Evolutionary conservation across 2,113 vertebrate species (phyloP).

Genomic region (Odontophorus gujanensis): DNA sequence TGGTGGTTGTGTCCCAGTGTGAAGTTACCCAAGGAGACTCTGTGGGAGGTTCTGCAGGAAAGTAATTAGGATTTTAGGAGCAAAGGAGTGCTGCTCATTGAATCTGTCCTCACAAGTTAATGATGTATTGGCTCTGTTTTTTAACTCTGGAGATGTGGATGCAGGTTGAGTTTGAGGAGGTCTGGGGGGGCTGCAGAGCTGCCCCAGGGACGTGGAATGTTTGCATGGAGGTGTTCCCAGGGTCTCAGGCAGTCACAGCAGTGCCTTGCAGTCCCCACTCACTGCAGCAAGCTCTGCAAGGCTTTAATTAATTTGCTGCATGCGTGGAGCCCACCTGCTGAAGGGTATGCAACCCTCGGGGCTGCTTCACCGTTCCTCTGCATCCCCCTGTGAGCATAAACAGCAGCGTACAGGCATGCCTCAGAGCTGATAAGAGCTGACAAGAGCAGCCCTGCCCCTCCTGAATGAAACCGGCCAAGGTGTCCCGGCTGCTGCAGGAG

Average conservation of each 20-base stretch:
- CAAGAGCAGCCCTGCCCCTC: neutral
- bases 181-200: neutral
- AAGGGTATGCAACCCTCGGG: neutral
- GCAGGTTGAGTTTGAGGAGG: neutral
- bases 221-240: neutral
- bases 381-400: neutral
- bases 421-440: neutral
- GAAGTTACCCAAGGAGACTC: neutral
- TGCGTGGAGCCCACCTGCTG: neutral
- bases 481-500: neutral
- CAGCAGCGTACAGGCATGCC: neutral
- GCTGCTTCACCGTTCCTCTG: neutral
- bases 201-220: fast-evolving
- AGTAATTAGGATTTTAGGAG: neutral
- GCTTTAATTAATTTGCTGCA: neutral
- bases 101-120: neutral
- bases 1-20: fast-evolving
- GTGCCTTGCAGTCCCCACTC: neutral
- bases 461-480: neutral
- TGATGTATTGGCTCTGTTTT: neutral
- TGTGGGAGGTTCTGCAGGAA: neutral
- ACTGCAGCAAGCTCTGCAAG: neutral
- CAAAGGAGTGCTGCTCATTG: constrained; percentile 9
- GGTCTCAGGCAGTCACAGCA: neutral
- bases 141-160: neutral